Conservation (phyloP, 2,888 invertebrate species). For the Epistrophe eligans region DNA sequence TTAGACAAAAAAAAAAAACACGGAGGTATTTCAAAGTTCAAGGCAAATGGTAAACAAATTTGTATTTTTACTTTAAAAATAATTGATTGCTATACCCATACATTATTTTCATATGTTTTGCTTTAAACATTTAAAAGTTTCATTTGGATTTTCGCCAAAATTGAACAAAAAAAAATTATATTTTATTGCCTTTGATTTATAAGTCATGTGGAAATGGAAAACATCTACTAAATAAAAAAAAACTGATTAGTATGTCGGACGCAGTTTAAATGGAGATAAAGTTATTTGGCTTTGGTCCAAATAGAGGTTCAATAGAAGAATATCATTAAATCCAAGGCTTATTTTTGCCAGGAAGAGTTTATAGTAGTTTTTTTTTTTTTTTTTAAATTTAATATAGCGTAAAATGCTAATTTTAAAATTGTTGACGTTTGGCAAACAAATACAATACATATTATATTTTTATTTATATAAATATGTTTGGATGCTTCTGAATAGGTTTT, state of each 20-base stretch:
- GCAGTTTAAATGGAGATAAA: background rate
- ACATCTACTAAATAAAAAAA: background rate
- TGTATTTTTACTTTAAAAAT: background rate
- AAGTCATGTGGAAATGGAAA: background rate
- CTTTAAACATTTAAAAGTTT: no score
- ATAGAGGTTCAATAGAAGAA: background rate
- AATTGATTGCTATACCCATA: background rate
- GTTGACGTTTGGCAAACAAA: background rate
- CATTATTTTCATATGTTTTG: background rate
- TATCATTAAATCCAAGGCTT: background rate
- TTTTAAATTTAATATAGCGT: background rate
- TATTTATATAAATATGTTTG: background rate
- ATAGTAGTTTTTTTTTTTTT: background rate
- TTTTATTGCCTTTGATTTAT: conserved; percentile 1
- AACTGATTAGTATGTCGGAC: background rate
- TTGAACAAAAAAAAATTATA: background rate
- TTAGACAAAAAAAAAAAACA: background rate
- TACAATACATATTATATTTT: background rate
- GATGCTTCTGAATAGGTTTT: background rate
- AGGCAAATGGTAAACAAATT: background rate
- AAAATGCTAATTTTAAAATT: background rate
- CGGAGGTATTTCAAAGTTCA: background rate
- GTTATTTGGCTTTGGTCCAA: background rate
- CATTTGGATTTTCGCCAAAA: background rate
- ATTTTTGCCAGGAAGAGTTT: background rate